phyloP scores from a whole-genome alignment of 2,888 invertebrate genomes.

The Phanerotoma sp. region DNA sequence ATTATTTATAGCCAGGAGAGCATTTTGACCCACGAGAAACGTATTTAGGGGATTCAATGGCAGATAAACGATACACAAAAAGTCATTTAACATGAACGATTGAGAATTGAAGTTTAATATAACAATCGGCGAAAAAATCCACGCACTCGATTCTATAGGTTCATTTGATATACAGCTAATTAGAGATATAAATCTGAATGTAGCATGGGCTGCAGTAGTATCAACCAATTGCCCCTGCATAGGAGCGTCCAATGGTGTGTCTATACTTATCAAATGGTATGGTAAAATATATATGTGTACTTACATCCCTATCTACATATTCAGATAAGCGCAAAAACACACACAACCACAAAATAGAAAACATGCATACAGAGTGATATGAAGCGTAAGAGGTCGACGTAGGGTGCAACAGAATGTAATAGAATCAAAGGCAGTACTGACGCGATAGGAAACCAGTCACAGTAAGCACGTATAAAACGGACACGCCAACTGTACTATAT shows the following conservation, averaged over 20 bases:
- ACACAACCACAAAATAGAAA: no score
- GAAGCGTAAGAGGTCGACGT: no score
- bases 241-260: no score
- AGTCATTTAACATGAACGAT: conserved; percentile 17
- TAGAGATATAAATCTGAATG: conserved; percentile 54
- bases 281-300: no score
- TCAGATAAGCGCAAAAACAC: no score
- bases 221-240: no score
- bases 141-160: conserved; percentile 38
- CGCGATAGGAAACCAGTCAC: background rate
- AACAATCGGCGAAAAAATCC: background rate
- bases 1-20: background rate
- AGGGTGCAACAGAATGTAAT: no score
- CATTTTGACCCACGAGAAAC: background rate
- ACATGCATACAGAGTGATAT: background rate
- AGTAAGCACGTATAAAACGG: conserved; percentile 7
- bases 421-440: background rate
- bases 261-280: no score
- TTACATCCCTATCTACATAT: no score
- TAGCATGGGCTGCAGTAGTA: background rate
- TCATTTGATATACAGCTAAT: conserved; percentile 57
- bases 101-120: background rate
- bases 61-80: conserved; percentile 11
- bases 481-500: conserved; percentile 40
- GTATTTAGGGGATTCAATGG: background rate